A percentile compares a stretch with the other conserved stretches of the same genome.
These are phyloP conservation scores for Cosmopolites sordidus DNA, from an alignment of 2,888 invertebrate species.

Conservation along the genomic window DNA sequence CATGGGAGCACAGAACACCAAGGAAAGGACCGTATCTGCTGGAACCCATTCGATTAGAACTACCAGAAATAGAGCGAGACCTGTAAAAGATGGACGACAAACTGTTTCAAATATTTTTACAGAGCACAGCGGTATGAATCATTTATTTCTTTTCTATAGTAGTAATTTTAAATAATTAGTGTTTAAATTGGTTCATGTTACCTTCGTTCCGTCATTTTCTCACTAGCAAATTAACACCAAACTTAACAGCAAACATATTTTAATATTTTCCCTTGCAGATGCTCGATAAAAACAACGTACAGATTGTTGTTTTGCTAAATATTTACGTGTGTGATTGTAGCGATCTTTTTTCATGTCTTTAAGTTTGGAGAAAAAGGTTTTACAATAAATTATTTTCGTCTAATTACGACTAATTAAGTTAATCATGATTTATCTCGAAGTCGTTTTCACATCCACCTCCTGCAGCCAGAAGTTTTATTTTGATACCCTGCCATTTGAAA, in stretches of 20 bases:
- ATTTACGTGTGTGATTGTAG: no score
- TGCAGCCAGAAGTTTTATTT: neutral
- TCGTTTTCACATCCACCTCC: neutral
- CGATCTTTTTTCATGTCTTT: no score
- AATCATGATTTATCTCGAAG: neutral
- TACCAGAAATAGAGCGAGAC: conserved; percentile 69
- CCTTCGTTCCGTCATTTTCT: no score
- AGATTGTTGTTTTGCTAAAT: neutral
- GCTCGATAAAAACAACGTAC: neutral
- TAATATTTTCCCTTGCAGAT: neutral
- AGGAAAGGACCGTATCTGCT: conserved; percentile 75
- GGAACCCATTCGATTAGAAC: conserved; percentile 69
- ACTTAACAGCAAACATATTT: no score
- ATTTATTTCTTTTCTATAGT: conserved; percentile 25
- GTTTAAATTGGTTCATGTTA: neutral
- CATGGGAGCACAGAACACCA: conserved; percentile 93
- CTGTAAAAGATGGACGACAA: conserved; percentile 76
- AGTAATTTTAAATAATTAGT: conserved; percentile 6
- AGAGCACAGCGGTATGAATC: conserved; percentile 83
- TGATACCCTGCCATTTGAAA: neutral
- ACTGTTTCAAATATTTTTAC: conserved; percentile 90
- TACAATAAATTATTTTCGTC: no score
- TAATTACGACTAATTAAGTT: no score
- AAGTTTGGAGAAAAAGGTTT: no score
- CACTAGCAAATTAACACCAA: no score